Evolutionary conservation across 1,140 invertebrate genomes (phyloP), one percentile per base, ranked within the genome.

Genomic region (Drosophila eugracilis): DNA sequence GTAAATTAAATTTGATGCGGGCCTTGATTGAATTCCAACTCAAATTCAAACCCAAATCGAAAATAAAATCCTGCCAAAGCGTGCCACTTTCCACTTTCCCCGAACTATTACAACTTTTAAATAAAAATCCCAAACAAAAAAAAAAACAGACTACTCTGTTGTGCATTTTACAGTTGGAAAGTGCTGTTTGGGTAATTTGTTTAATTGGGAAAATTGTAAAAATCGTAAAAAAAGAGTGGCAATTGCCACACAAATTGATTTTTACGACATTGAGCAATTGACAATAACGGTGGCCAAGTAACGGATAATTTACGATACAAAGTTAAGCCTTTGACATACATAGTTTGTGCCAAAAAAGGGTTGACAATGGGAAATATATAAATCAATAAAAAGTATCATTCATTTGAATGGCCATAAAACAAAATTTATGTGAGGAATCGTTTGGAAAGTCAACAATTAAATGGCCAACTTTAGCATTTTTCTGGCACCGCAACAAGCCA

Each of bases 151-250:
- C 14, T 32, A 32, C 4, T 24, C n/a, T 57, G 30, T n/a, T 53
- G 50, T 34, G 30, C 48, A 74, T 55, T 75, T 75, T 67, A 59
- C 60, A 32, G 53, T 26, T 14, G 21, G 21, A 67, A 75, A 71
- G 42, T 58, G 77, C 66, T 78, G 74, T 78, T 86, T 81, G 74
- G 48, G 58, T 71, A 86, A 88, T 86, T 86, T 88, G 81, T 88
- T 88, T 86, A 86, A 88, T 88, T 86, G 83, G 85, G 88, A 73
- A 83, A 88, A 88, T 81, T 83, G 78, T 86, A 88, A 86, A 86
- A 88, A 34, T 28, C 21, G 57, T n/a, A 48, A 22, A 88, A 86
- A 86, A 88, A 34, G 39, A 26, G 57, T n/a, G 53, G 26, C 47
- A 69, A 80, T 85, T 78, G 57, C 17, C 37, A 52, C 74, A 39